A percentile compares a stretch with the other conserved stretches of the same genome.
phyloP scores from a whole-genome alignment of 2,113 vertebrate genomes.

The Malurus cyaneus region DNA sequence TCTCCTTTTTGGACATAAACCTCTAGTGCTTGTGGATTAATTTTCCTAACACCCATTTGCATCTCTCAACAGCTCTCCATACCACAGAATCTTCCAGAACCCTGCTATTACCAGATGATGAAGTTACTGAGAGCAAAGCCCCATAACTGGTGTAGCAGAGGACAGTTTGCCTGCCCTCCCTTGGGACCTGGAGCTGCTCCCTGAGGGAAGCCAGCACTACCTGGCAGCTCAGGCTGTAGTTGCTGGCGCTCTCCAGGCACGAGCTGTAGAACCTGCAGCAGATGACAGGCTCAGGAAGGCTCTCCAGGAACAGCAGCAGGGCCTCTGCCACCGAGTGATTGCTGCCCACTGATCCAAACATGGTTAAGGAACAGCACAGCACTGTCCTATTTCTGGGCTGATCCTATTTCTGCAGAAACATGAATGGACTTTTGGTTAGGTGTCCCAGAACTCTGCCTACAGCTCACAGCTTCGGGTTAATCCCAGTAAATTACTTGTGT shows the following conservation, averaged over 20 bases:
- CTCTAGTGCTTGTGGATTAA: no score
- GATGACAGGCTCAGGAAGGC: constrained; percentile 92
- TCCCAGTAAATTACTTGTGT: neutral
- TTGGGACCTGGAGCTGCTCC: neutral
- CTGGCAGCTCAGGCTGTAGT: constrained; percentile 81
- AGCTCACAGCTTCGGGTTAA: neutral
- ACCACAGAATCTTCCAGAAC: neutral
- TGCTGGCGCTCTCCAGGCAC: constrained; percentile 81
- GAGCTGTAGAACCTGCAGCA: constrained; percentile 81
- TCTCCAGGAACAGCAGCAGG: constrained; percentile 92
- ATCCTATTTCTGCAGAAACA: neutral
- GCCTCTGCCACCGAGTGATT: constrained; percentile 95
- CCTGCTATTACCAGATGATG: neutral
- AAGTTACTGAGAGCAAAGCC: neutral
- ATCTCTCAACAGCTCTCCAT: neutral
- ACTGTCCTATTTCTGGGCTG: neutral
- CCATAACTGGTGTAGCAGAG: no score
- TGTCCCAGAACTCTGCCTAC: neutral
- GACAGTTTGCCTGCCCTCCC: neutral
- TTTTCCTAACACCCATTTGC: neutral
- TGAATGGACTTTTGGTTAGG: neutral
- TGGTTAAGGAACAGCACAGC: constrained; percentile 69
- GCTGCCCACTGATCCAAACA: constrained; percentile 80
- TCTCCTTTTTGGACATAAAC: no score
- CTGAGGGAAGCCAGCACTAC: constrained; percentile 43